These are phyloP conservation scores for Peromyscus eremicus DNA, from an alignment of 2,797 vertebrate genomes.

Conservation along the genomic window DNA sequence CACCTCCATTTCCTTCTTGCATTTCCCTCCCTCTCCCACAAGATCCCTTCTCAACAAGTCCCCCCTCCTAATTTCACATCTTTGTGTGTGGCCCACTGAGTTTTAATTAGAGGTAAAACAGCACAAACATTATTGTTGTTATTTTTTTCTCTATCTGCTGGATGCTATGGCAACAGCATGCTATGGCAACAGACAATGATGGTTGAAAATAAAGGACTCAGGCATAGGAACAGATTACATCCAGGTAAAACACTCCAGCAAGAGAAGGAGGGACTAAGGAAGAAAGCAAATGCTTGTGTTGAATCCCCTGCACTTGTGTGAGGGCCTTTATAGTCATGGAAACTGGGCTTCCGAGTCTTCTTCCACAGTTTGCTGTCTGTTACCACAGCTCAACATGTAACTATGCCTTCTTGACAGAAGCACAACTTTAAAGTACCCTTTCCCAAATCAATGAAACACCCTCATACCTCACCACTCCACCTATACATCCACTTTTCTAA, in stretches of 20 bases:
- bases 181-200: neutral
- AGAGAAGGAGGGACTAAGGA: neutral
- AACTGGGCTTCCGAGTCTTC: neutral
- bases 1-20: no score
- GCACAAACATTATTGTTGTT: neutral
- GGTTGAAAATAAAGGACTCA: conserved; percentile 52
- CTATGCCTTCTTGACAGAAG: neutral
- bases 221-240: conserved; percentile 17
- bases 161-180: conserved; percentile 60
- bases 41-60: neutral
- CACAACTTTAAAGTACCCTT: neutral
- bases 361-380: neutral
- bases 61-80: neutral
- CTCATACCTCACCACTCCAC: neutral
- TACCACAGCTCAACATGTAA: neutral
- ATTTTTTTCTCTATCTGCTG: conserved; percentile 31
- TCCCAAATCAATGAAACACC: neutral
- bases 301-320: neutral
- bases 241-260: conserved; percentile 38
- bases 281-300: neutral
- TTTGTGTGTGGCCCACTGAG: neutral
- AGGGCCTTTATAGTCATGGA: neutral
- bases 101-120: conserved; percentile 15
- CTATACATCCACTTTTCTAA: neutral
- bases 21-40: neutral